Percentiles rank a stretch among this genome's conserved stretches.
Conservation (phyloP, 2,888 invertebrate species). For the Venustoraphidia nigricollis region DNA sequence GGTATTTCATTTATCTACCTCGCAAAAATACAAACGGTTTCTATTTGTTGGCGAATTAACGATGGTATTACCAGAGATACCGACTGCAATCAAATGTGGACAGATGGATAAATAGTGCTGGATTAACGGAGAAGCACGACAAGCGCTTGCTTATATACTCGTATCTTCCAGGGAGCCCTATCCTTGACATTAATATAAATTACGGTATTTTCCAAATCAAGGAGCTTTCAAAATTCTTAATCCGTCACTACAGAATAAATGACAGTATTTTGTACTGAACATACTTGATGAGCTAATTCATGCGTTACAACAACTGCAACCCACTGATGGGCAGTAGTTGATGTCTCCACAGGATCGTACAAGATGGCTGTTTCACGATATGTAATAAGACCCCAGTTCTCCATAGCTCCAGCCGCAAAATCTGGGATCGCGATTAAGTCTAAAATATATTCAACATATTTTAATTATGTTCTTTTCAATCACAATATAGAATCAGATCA, state of each 20-base stretch:
- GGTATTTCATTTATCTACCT: too few relatives aligned
- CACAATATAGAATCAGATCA: neutral
- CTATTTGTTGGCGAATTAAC: too few relatives aligned
- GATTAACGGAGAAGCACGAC: too few relatives aligned
- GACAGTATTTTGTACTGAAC: slow-evolving; percentile 18
- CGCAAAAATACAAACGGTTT: too few relatives aligned
- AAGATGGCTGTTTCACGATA: slow-evolving; percentile 53
- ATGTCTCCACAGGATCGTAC: slow-evolving; percentile 46
- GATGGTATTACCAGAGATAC: too few relatives aligned
- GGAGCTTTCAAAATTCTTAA: neutral
- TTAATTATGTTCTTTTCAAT: neutral
- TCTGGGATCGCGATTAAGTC: slow-evolving; percentile 67
- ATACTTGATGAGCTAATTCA: slow-evolving; percentile 62
- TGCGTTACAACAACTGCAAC: slow-evolving; percentile 50
- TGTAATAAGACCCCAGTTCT: slow-evolving; percentile 73
- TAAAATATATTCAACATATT: slow-evolving; percentile 10
- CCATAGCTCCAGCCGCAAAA: slow-evolving; percentile 63
- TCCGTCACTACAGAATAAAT: slow-evolving; percentile 15
- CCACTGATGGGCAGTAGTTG: slow-evolving; percentile 48
- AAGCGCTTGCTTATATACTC: too few relatives aligned
- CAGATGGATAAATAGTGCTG: too few relatives aligned
- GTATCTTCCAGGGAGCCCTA: too few relatives aligned
- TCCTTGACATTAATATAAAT: too few relatives aligned
- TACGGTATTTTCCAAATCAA: too few relatives aligned
- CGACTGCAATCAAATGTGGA: too few relatives aligned